These are phyloP conservation scores for Clarias macrocephalus DNA, from an alignment of 2,113 vertebrate genomes.

Conservation along the genomic window DNA sequence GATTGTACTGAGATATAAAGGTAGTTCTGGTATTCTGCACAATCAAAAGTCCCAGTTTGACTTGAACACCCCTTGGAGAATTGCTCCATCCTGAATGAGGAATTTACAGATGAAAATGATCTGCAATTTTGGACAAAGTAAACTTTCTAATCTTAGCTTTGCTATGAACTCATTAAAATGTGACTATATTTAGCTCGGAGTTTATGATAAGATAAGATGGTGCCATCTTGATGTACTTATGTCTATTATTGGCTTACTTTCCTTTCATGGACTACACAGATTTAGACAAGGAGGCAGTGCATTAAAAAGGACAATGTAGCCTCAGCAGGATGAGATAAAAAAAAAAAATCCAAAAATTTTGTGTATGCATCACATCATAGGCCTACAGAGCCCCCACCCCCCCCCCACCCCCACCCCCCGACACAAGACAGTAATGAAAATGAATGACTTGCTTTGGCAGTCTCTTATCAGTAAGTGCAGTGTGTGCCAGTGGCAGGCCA, in stretches of 20 bases:
- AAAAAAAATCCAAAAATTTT: neutral
- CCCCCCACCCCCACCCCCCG: too few relatives aligned
- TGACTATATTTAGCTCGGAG: neutral
- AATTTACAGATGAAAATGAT: too few relatives aligned
- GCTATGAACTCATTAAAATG: too few relatives aligned
- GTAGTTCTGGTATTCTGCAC: too few relatives aligned
- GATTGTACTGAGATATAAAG: too few relatives aligned
- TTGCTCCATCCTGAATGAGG: too few relatives aligned
- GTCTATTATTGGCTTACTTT: neutral
- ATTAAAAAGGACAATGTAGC: neutral
- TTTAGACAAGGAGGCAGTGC: neutral
- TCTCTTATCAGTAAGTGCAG: conserved; percentile 66
- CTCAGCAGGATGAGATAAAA: neutral
- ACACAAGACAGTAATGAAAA: conserved; percentile 50
- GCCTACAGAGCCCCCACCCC: neutral
- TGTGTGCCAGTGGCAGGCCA: conserved; percentile 49
- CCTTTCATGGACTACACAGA: neutral
- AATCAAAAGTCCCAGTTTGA: too few relatives aligned
- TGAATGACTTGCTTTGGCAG: conserved; percentile 54
- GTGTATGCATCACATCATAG: conserved; percentile 37
- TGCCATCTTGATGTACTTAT: neutral
- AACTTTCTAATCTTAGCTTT: too few relatives aligned
- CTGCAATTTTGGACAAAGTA: too few relatives aligned
- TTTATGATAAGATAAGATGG: neutral
- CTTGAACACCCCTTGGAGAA: too few relatives aligned